Conservation (phyloP, 2,888 invertebrate genomes). For the Drosophila gaucha region DNA sequence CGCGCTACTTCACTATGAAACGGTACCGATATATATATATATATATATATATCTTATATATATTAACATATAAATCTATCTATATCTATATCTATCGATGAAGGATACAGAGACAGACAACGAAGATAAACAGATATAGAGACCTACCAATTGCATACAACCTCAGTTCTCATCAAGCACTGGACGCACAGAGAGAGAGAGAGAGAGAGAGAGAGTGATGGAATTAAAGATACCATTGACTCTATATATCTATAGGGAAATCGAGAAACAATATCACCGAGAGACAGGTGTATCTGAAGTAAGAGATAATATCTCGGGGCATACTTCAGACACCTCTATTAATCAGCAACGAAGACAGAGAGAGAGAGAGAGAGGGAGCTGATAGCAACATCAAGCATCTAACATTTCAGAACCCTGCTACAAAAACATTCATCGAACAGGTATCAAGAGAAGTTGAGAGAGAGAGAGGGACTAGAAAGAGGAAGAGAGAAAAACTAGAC, state of each 20-base stretch:
- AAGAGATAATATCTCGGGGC: background rate
- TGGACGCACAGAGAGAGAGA: background rate
- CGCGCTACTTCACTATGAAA: too few relatives aligned
- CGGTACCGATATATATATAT: background rate
- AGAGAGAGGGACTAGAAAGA: background rate
- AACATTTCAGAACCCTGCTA: background rate
- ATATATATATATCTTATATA: background rate
- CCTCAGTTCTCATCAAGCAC: background rate
- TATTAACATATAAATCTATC: background rate
- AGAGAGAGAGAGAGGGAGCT: background rate
- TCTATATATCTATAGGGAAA: background rate
- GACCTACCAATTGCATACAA: constrained; percentile 2
- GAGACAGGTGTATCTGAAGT: background rate
- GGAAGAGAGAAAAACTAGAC: background rate
- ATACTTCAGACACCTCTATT: background rate
- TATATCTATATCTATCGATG: background rate
- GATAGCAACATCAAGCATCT: background rate
- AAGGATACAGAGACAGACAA: background rate
- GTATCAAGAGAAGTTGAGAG: background rate
- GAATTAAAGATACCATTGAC: background rate
- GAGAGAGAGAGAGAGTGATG: background rate
- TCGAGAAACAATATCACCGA: background rate
- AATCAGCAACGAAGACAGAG: background rate
- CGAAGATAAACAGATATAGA: background rate
- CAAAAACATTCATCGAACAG: background rate